A percentile compares a stretch with the other conserved stretches of the same genome.
Conservation (phyloP, 2,797 vertebrate genomes). For the Percopsis omiscomaycus region DNA sequence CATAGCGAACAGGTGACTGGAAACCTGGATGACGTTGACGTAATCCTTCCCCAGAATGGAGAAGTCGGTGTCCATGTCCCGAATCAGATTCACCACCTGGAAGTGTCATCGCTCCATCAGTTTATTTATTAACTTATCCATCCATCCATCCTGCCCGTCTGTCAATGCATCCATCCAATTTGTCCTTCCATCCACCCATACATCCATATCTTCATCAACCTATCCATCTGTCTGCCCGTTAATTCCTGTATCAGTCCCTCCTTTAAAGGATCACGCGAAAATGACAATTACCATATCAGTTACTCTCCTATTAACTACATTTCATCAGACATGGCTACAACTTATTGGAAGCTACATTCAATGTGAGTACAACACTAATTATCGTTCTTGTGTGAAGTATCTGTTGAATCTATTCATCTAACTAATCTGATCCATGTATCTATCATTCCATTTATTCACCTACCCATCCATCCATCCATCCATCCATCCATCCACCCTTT, state of each 20-base stretch:
- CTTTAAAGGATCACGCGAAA: not conserved
- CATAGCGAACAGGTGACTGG: slow-evolving; percentile 87
- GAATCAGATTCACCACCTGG: slow-evolving; percentile 88
- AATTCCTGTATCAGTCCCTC: not conserved
- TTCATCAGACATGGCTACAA: no score
- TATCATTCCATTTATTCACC: not conserved
- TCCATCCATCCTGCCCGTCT: not conserved
- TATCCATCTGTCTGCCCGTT: not conserved
- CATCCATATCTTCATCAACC: not conserved
- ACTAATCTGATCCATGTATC: not conserved
- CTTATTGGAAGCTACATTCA: no score
- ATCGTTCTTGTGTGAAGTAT: not conserved
- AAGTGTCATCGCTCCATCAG: slow-evolving; percentile 37
- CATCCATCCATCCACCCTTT: not conserved
- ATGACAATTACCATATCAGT: no score
- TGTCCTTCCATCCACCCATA: not conserved
- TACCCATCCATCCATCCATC: not conserved
- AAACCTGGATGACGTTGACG: slow-evolving; percentile 86
- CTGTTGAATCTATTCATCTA: not conserved
- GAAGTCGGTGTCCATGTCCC: slow-evolving; percentile 86
- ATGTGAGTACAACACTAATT: no score
- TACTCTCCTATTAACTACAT: no score
- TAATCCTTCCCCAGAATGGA: slow-evolving; percentile 85
- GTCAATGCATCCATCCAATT: not conserved
- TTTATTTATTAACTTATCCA: not conserved